Evolutionary conservation across 2,888 invertebrate genomes (phyloP).

Genomic region (Himalopsyche japonica): DNA sequence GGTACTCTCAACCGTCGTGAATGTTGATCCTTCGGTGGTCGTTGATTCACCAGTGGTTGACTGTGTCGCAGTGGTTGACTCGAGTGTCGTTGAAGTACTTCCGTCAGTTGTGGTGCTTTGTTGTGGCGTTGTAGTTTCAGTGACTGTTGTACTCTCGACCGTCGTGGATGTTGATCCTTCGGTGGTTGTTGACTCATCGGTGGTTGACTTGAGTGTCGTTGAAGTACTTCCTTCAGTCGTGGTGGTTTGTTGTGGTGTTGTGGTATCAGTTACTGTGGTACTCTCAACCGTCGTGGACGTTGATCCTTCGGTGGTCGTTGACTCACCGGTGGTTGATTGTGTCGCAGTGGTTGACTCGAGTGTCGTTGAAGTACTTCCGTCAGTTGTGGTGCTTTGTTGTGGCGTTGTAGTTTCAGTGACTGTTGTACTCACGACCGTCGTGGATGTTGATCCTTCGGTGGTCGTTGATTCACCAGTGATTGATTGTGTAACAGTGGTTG

Average conservation of each 20-base stretch:
- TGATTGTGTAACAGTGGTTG: background rate
- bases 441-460: background rate
- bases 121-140: background rate
- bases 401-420: background rate
- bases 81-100: background rate
- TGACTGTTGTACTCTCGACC: background rate
- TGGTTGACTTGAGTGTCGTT: background rate
- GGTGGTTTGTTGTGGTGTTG: too few species aligned
- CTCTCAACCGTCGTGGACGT: too few species aligned
- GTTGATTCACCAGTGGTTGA: too few species aligned
- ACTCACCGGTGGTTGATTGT: too few species aligned
- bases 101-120: background rate
- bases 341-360: too few species aligned
- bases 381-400: too few species aligned
- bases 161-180: background rate
- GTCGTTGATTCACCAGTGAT: background rate
- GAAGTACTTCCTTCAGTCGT: background rate
- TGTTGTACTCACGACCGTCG: too few species aligned
- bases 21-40: background rate
- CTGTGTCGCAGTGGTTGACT: background rate
- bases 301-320: too few species aligned
- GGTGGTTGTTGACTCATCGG: background rate
- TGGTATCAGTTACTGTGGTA: too few species aligned
- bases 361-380: too few species aligned
- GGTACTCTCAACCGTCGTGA: too few species aligned